Base-by-base conservation (phyloP, 2,797 vertebrate genomes). In the Sparus aurata region DNA sequence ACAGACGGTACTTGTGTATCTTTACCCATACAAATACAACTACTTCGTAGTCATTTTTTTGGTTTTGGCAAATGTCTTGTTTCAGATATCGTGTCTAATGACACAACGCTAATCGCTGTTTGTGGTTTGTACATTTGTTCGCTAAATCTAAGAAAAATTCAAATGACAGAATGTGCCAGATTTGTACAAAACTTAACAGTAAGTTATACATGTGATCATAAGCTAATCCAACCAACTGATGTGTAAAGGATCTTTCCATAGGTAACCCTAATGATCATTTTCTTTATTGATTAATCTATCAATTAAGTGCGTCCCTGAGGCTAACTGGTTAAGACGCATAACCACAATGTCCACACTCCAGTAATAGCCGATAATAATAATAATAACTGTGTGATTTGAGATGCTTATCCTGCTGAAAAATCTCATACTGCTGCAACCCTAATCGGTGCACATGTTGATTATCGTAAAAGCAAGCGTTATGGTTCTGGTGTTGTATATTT, bases 41-140 rank as follows among this genome's bases (percentile, higher is more conserved):
- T 61, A 34, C 52, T 7, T 1, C 5, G 12, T 45, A 22, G 30
- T 62, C 18, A 53, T 61, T 7, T 41, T 41, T 52, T 58, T 45
- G n/a, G 5, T 62, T 22, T 71, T 1, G 7, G 52, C 50, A 66
- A 41, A 69, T 38, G 20, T 43, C 12, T 68, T 22, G n/a, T 45
- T 62, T 50, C 22, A 49, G 50, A 43, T 23, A 34, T 47, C 46
- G 12, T 41, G 18, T 13, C 17, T 65, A 22, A 58, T 43, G 45
- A 8, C 6, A 20, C 41, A 8, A 22, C 11, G n/a, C 43, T 5
- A 2, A 12, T 68, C 27, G 60, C 22, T 66, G n/a, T 55, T 13
- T 53, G 38, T 25, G 59, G 25, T 20, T 70, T 60, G 47, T 47
- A 53, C 3, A 47, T 47, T 3, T 55, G 50, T 77, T 65, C 4